phyloP scores from a whole-genome alignment of 2,113 vertebrate species.

The Mus musculus region GRCm39 chr19:7116501-7117000 shows the following conservation, averaged over 20 bases:
- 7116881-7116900: neutral
- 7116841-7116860: neutral
- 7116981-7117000: rapidly evolving
- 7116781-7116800: rapidly evolving
- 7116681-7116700: neutral
- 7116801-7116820: too few relatives aligned
- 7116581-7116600: neutral
- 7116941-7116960: neutral
- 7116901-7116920: neutral
- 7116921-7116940: neutral
- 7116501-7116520: neutral
- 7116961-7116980: neutral
- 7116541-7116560: neutral
- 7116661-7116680: neutral
- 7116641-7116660: neutral
- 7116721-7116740: neutral
- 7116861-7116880: neutral
- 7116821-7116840: neutral
- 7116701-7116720: neutral
- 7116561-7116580: rapidly evolving
- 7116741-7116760: neutral
- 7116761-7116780: neutral
- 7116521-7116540: neutral
- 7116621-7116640: neutral
- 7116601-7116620: neutral